phyloP scores from a whole-genome alignment of 2,797 vertebrate species.

The Bryconaethiops microstoma region DNA sequence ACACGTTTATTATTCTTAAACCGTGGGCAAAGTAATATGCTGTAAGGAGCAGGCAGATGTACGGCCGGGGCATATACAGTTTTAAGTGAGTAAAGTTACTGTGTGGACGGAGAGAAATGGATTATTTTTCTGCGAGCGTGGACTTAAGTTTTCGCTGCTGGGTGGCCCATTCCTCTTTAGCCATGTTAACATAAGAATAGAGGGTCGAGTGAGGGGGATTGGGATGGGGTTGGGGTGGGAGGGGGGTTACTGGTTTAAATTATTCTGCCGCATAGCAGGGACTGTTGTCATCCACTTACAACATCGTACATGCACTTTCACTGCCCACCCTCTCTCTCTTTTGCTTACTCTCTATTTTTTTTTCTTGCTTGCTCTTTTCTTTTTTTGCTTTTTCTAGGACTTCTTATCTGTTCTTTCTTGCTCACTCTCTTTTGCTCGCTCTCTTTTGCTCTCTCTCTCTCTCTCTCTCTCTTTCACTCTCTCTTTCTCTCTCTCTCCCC shows the following conservation, averaged over 20 bases:
- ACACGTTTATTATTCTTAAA: slow-evolving; percentile 82
- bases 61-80: slow-evolving; percentile 52
- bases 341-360: neutral
- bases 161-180: slow-evolving; percentile 79
- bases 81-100: slow-evolving; percentile 71
- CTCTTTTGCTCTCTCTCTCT: slow-evolving; percentile 40
- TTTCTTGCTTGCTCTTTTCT: slow-evolving; percentile 42
- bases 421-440: neutral
- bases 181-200: slow-evolving; percentile 83
- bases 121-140: slow-evolving; percentile 79
- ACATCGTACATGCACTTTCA: slow-evolving; percentile 64
- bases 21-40: slow-evolving; percentile 79
- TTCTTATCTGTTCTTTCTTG: no score
- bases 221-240: slow-evolving; percentile 43
- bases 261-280: slow-evolving; percentile 77
- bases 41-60: slow-evolving; percentile 72
- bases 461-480: slow-evolving; percentile 31
- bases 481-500: slow-evolving; percentile 45
- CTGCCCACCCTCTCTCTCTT: slow-evolving; percentile 13
- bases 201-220: slow-evolving; percentile 59
- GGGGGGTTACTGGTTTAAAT: slow-evolving; percentile 75
- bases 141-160: slow-evolving; percentile 79
- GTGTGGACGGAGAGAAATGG: slow-evolving; percentile 63
- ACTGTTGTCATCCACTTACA: slow-evolving; percentile 80
- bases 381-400: neutral